Evolutionary conservation across 2,888 invertebrate species (phyloP).

Genomic region (Folsomia candida): DNA sequence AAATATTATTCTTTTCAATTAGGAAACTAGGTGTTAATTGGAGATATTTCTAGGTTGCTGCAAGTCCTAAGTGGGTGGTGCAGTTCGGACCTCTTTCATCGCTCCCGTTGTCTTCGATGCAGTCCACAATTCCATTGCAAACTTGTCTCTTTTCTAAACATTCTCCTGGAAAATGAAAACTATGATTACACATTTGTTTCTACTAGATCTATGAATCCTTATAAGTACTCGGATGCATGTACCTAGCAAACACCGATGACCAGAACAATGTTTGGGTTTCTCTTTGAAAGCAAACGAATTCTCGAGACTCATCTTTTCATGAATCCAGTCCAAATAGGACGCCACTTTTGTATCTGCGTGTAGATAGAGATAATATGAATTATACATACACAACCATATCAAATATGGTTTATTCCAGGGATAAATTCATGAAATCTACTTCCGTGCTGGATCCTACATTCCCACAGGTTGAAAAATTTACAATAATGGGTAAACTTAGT

Average conservation of each 20-base stretch:
- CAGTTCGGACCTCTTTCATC: conserved; percentile 32
- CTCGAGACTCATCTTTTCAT: conserved; percentile 57
- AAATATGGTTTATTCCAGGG: too few species aligned
- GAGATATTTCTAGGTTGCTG: neutral
- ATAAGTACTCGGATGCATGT: too few species aligned
- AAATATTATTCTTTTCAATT: too few species aligned
- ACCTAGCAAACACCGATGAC: conserved; percentile 69
- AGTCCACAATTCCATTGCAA: conserved; percentile 76
- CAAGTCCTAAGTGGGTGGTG: conserved; percentile 9
- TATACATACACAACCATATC: too few species aligned
- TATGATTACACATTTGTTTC: conserved; percentile 7
- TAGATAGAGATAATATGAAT: too few species aligned
- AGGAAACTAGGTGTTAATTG: neutral
- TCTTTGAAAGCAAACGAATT: conserved; percentile 50
- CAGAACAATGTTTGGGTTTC: conserved; percentile 58
- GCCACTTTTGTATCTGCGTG: conserved; percentile 77
- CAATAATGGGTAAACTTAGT: too few species aligned
- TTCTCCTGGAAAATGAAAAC: conserved; percentile 59
- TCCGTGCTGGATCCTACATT: too few species aligned
- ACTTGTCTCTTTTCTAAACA: conserved; percentile 68
- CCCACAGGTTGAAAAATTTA: too few species aligned
- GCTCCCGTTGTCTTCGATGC: conserved; percentile 52
- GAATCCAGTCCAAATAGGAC: conserved; percentile 72
- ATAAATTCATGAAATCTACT: too few species aligned
- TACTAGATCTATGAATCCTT: too few species aligned